These are phyloP conservation scores for Hormaphis cornu DNA, from an alignment of 1,140 invertebrate genomes.

Conservation along the genomic window DNA sequence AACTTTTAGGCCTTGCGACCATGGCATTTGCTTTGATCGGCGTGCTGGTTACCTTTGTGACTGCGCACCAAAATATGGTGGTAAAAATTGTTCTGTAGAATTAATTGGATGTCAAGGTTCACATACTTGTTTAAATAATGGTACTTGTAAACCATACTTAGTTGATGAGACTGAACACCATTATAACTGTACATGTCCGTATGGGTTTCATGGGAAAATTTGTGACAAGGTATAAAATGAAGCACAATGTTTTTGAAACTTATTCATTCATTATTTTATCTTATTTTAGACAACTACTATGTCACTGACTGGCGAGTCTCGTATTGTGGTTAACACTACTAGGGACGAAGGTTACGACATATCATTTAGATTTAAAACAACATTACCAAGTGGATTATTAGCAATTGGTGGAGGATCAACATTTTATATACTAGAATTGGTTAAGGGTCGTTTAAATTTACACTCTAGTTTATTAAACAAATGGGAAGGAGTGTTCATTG, in stretches of 20 bases:
- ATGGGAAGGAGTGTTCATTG: constrained; percentile 80
- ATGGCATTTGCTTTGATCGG: constrained; percentile 68
- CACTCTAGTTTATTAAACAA: constrained; percentile 77
- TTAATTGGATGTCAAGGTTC: constrained; percentile 58
- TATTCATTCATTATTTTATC: background rate
- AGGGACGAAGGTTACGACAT: constrained; percentile 79
- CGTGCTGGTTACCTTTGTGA: constrained; percentile 69
- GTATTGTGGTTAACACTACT: constrained; percentile 64
- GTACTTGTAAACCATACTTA: constrained; percentile 72
- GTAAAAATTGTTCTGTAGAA: constrained; percentile 82
- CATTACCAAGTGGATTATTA: constrained; percentile 71
- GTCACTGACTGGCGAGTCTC: constrained; percentile 68
- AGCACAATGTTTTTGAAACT: background rate
- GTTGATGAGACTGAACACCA: constrained; percentile 64
- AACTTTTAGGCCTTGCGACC: constrained; percentile 56
- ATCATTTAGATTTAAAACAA: constrained; percentile 81
- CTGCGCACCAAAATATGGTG: constrained; percentile 70
- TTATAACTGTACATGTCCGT: constrained; percentile 75
- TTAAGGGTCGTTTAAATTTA: constrained; percentile 69
- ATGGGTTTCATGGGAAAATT: constrained; percentile 66
- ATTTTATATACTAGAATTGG: constrained; percentile 71
- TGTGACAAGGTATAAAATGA: constrained; percentile 54
- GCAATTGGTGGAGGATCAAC: constrained; percentile 72
- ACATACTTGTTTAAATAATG: constrained; percentile 69
- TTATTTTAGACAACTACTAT: constrained; percentile 63